Base-by-base conservation (phyloP, 2,113 vertebrate species). In the Aythya baeri region DNA sequence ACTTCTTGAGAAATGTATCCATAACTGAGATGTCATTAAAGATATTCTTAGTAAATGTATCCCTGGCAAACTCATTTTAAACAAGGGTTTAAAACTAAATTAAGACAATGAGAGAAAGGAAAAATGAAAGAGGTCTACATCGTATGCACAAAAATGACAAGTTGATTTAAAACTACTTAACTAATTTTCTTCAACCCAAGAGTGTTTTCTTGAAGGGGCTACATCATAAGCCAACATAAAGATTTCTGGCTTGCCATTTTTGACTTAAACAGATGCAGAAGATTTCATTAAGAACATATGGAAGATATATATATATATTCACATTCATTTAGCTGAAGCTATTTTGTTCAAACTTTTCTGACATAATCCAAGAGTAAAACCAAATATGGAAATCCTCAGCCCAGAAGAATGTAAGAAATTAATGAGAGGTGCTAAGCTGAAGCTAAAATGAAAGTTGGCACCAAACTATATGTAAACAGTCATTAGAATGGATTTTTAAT, bases 231-330 rank as follows among this genome's bases (percentile, higher is more conserved):
- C 70, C 70, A 91, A 58, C 67, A 65, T 29, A 87, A 94, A 95
- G 71, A 84, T 79, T 93, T 93, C 76, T 96, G 84, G 58, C 91
- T 91, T 89, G 73, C 86, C 77, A 84, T 84, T 94, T 96, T 94
- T 96, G 38, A 88, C 89, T 97, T 89, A 79, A 92, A 86, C 81
- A 95, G 89, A 87, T 92, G 74, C 86, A 96, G 95, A 94, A 91
- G 66, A 94, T 89, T 96, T 92, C 0, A 13, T 92, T 95, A 96
- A 73, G 86, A 92, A 92, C 93, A 97, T 95, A 95, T 96, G 96
- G 96, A 94, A 95, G 46, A 79, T 93, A 38, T 70, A 68, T 70
- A 88, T 80, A 65, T 22, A 80, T 59, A 82, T 86, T n/a, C 74
- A 89, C 66, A 72, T 87, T 93, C 74, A 58, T 89, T 91, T 91